Evolutionary conservation across 2,113 vertebrate species (phyloP), one percentile per base, ranked within the genome.

Genomic region (Ptychochromis oligacanthus): DNA sequence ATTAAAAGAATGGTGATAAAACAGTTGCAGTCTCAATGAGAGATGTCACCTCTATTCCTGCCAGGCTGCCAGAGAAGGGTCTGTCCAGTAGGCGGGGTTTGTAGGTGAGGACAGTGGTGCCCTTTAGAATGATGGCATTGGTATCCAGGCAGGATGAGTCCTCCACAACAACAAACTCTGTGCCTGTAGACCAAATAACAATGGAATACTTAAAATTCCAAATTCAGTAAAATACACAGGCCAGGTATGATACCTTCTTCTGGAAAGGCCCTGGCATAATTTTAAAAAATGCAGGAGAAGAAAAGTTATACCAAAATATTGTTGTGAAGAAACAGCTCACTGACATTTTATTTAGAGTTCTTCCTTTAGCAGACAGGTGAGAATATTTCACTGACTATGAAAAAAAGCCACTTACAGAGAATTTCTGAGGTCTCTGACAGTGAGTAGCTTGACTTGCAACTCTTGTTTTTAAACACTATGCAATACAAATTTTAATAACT

Each of bases 131-230:
- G 31, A 99, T 95, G 38, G 98, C 98, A 0, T 92, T 98, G 81
- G 98, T 99, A 55, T 99, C 98, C 0, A 95, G 92, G 93, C 96
- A 97, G 38, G 97, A 97, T 14, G 96, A 95, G 80, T 99, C 98
- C 85, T 99, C 98, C 55, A 99, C 97, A 0, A 99, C 98, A 87
- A 99, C 98, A 95, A 99, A 99, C 88, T 99, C 98, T 0, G 98
- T 99, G 46, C 98, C 98, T 99, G 85, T n/a, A 91, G 28, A 87
- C 24, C 12, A 65, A 31, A 54, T 1, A 9, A 72, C 2, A 59
- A 20, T 4, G 6, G 3, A 65, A 46, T 65, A 43, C 43, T 65
- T 17, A 43, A 65, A 65, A 38, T 34, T 22, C 7, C 6, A 57
- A 55, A 82, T 6, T 55, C 18, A 64, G 26, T 43, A 17, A 65